A percentile compares a stretch with the other conserved stretches of the same genome.
phyloP scores from a whole-genome alignment of 1,140 invertebrate species.

The Scaptodrosophila lebanonensis region DNA sequence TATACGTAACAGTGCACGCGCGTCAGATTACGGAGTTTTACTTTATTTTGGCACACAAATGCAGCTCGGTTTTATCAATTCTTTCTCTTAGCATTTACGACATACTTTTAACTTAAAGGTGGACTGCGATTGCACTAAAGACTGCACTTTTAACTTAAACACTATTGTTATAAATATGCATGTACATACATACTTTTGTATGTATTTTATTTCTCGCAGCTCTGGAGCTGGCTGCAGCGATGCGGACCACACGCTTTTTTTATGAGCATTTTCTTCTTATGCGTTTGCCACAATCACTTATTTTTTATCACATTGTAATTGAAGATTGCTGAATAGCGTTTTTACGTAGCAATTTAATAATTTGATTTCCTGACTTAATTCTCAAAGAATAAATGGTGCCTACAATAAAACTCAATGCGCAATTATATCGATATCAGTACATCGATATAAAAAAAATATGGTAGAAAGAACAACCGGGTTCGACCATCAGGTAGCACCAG shows the following conservation, averaged over 20 bases:
- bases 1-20: conserved; percentile 55
- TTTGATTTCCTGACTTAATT: too few relatives aligned
- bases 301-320: background rate
- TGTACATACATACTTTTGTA: conserved; percentile 34
- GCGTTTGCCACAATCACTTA: background rate
- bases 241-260: conserved; percentile 58
- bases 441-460: too few relatives aligned
- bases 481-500: too few relatives aligned
- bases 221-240: conserved; percentile 28
- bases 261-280: conserved; percentile 39
- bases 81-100: conserved; percentile 22
- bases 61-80: conserved; percentile 1
- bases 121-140: conserved; percentile 6
- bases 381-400: too few relatives aligned
- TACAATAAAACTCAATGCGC: too few relatives aligned
- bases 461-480: too few relatives aligned
- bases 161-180: conserved; percentile 20
- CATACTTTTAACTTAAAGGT: conserved; percentile 21
- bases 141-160: conserved; percentile 22
- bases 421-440: too few relatives aligned
- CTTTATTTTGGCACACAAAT: conserved; percentile 33
- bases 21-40: conserved; percentile 15
- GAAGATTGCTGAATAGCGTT: background rate
- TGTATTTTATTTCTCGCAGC: conserved; percentile 35
- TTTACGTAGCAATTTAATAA: conserved; percentile 4